phyloP scores from a whole-genome alignment of 2,797 vertebrate genomes.

The Rhinogobio ventralis region DNA sequence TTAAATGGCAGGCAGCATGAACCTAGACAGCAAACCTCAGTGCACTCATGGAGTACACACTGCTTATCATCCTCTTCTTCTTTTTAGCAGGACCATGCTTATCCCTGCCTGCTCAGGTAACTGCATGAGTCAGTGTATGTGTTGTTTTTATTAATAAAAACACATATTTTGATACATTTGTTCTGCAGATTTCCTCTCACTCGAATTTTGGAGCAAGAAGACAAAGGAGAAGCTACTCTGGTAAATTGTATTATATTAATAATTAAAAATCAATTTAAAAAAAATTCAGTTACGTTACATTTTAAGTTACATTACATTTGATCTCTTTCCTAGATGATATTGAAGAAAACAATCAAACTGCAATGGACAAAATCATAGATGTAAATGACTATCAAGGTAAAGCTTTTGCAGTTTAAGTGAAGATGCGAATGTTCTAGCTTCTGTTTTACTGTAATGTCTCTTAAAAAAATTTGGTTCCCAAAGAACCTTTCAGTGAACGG shows the following conservation, averaged over 20 bases:
- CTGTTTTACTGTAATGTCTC: not conserved
- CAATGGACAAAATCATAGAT: conserved; percentile 81
- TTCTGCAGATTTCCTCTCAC: conserved; percentile 23
- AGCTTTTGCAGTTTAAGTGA: not conserved
- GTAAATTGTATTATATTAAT: conserved; percentile 33
- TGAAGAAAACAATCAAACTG: conserved; percentile 62
- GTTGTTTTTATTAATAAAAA: not conserved
- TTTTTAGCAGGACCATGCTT: conserved; percentile 16
- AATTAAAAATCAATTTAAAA: not conserved
- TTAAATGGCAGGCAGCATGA: conserved; percentile 8
- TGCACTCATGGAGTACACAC: conserved; percentile 42
- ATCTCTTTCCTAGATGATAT: conserved; percentile 4
- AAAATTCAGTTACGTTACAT: not conserved
- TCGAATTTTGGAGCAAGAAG: conserved; percentile 18
- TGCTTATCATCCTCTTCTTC: not conserved
- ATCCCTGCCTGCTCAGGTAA: conserved; percentile 28
- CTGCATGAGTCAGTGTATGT: not conserved
- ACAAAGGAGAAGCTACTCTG: conserved; percentile 37
- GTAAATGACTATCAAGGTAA: conserved; percentile 76
- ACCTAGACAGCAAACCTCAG: not conserved
- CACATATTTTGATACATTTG: not conserved
- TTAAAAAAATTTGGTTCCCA: not conserved
- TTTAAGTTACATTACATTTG: not conserved
- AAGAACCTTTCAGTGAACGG: not conserved
- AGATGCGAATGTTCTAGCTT: not conserved